Conservation (phyloP, 2,888 invertebrate species). For the Eupithecia inturbata region DNA sequence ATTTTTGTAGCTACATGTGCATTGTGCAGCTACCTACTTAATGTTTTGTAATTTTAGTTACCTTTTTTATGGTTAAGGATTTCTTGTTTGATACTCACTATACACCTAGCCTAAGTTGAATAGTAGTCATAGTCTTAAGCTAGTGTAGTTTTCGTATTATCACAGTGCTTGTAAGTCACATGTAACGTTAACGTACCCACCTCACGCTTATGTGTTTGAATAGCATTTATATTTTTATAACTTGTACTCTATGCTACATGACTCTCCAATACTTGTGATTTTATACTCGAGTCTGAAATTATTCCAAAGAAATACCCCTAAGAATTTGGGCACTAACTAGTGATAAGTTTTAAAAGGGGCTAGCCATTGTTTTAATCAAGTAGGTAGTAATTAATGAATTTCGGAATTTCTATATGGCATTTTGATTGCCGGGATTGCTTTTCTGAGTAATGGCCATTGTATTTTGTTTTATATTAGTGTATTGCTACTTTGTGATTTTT, state of each 20-base stretch:
- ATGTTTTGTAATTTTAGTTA: constrained; percentile 43
- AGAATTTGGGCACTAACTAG: constrained; percentile 37
- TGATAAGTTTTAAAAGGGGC: constrained; percentile 21
- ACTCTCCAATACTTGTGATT: constrained; percentile 53
- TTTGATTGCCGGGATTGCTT: constrained; percentile 61
- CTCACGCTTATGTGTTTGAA: constrained; percentile 33
- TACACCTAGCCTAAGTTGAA: constrained; percentile 31
- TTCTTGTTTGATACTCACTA: constrained; percentile 38
- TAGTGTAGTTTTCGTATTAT: constrained; percentile 36
- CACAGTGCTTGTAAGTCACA: constrained; percentile 39
- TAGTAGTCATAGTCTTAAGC: constrained; percentile 44
- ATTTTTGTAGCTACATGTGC: constrained; percentile 5
- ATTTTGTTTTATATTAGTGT: constrained; percentile 46
- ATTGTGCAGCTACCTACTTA: constrained; percentile 2
- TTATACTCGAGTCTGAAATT: constrained; percentile 64
- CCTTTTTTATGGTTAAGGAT: constrained; percentile 47
- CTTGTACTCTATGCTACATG: constrained; percentile 34
- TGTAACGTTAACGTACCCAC: constrained; percentile 27
- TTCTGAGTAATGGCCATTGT: constrained; percentile 55
- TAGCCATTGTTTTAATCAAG: constrained; percentile 25
- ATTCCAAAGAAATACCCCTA: constrained; percentile 55
- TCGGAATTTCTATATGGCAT: constrained; percentile 31
- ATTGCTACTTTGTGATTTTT: constrained; percentile 63
- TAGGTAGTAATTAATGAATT: constrained; percentile 52
- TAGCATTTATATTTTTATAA: constrained; percentile 43